A percentile compares a stretch with the other conserved stretches of the same genome.
These are phyloP conservation scores for Scaptodrosophila latifasciaeformis DNA, from an alignment of 2,888 invertebrate genomes.

Conservation along the genomic window DNA sequence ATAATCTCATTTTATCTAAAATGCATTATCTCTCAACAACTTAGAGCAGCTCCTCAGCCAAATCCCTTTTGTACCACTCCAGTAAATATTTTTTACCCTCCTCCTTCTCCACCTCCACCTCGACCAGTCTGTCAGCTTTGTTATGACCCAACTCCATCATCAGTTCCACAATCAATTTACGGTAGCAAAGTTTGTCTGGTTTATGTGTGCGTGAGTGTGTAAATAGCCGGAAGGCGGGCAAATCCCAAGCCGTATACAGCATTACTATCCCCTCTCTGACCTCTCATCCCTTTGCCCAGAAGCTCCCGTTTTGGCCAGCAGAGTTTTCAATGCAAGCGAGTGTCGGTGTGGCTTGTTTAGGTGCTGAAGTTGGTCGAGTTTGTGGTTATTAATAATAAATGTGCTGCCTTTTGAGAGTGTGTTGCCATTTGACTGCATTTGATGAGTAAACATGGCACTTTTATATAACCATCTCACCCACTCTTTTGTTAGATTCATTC, in stretches of 20 bases:
- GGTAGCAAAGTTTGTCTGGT: background rate
- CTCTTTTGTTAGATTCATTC: background rate
- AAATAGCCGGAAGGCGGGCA: too few species aligned
- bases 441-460: background rate
- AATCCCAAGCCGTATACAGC: too few species aligned
- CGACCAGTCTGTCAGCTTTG: too few species aligned
- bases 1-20: background rate
- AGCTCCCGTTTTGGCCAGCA: too few species aligned
- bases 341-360: constrained; percentile 15
- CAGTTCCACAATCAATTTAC: background rate
- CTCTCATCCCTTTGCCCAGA: too few species aligned
- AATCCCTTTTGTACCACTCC: too few species aligned
- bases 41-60: too few species aligned
- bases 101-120: too few species aligned
- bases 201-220: constrained; percentile 4
- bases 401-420: constrained; percentile 52
- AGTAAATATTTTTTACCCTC: too few species aligned
- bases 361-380: constrained; percentile 54
- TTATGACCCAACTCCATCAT: too few species aligned
- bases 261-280: too few species aligned
- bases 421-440: constrained; percentile 28
- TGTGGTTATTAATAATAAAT: constrained; percentile 71
- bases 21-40: constrained; percentile 2
- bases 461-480: too few species aligned
- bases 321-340: background rate